Evolutionary conservation across 2,113 vertebrate genomes (phyloP).

Genomic region (Seriola rivoliana): DNA sequence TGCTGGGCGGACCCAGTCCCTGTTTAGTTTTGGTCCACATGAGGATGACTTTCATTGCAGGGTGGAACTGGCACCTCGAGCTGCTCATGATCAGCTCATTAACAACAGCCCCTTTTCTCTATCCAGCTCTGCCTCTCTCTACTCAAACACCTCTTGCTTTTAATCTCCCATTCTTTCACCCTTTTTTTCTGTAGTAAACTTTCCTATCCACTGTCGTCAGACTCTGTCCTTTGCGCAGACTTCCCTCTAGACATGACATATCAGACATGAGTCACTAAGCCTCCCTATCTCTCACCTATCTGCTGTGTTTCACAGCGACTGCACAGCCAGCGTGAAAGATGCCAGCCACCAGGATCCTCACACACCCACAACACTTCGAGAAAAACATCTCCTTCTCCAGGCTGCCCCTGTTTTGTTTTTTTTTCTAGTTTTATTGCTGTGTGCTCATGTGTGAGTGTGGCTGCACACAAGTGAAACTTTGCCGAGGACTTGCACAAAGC

Average conservation of each 20-base stretch:
- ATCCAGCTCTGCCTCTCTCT: neutral
- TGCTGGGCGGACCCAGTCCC: neutral
- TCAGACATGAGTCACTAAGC: neutral
- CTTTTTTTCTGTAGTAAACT: neutral
- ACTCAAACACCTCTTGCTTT: neutral
- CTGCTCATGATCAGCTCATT: neutral
- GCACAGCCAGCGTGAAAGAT: constrained; percentile 5
- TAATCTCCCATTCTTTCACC: neutral
- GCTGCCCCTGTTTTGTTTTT: neutral
- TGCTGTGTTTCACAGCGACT: constrained; percentile 45
- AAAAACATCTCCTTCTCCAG: constrained; percentile 33
- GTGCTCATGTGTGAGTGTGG: constrained; percentile 25
- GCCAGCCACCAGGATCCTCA: constrained; percentile 11
- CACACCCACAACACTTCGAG: neutral
- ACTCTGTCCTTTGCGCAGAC: no score
- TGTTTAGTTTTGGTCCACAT: neutral
- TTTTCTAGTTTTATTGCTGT: constrained; percentile 10
- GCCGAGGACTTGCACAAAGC: constrained; percentile 62
- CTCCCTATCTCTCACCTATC: constrained; percentile 44
- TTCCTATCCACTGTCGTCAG: neutral
- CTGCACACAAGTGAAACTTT: neutral
- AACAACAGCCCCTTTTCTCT: neutral
- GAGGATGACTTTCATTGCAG: neutral
- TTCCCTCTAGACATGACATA: neutral
- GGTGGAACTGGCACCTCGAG: constrained; percentile 19